Base-by-base conservation (phyloP, 2,888 invertebrate species). In the Uropetala carovei region DNA sequence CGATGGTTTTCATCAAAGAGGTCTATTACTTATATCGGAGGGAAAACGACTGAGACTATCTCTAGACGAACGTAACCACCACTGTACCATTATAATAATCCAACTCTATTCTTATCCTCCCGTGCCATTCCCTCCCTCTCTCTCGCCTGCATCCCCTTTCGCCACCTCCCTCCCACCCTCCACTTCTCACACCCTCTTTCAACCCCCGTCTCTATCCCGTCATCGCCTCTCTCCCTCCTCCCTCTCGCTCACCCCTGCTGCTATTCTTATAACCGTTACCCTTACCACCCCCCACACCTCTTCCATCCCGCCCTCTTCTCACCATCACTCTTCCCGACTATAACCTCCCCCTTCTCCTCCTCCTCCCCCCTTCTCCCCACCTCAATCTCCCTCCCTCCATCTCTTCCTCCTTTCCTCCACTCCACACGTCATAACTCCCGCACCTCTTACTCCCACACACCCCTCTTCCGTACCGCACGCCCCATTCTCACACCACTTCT, bases 341-440 rank as follows among this genome's bases (percentile, higher is more conserved):
- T 43, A 43, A 43, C 43, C 43, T 5, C 43, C 43, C 43, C 5
- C 43, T 43, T 5, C 5, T 5, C 43, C 43, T 43, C 43, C 1
- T 43, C 68, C 22, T 22, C 18, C 68, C n/a, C n/a, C n/a, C n/a
- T n/a, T n/a, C n/a, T n/a, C n/a, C n/a, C n/a, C n/a, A n/a, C n/a
- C n/a, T n/a, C n/a, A n/a, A n/a, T n/a, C n/a, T n/a, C n/a, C n/a
- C n/a, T n/a, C n/a, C n/a, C n/a, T n/a, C n/a, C n/a, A n/a, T n/a
- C n/a, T n/a, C n/a, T n/a, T n/a, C n/a, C n/a, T 9, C 7, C 68
- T 22, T 68, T 22, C 22, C 68, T n/a, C 9, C 68, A 68, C 22
- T 68, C 68, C 68, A 68, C 22, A 68, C 68, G 68, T 68, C 68
- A 68, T 68, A 68, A 68, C 68, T 68, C 68, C 68, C 18, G 9